A percentile compares a stretch with the other conserved stretches of the same genome.
Conservation (phyloP, 1,140 invertebrate genomes). For the Holotrichia oblita region DNA sequence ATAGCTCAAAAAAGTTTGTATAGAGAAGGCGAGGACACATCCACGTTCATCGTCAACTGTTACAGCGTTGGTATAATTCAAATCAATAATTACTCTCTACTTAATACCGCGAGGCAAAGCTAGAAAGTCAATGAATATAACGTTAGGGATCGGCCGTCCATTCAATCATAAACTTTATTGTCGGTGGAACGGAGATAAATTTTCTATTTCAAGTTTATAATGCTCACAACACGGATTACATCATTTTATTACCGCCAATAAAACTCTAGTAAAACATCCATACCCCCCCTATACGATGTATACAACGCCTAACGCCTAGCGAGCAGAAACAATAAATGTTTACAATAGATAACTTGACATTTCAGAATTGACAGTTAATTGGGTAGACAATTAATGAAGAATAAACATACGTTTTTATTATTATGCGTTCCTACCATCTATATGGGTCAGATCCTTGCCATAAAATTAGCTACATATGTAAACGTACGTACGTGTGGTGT, state of each 20-base stretch:
- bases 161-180: constrained; percentile 32
- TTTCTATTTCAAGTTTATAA: constrained; percentile 23
- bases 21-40: too few relatives aligned
- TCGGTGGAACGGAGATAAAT: not conserved
- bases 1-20: too few relatives aligned
- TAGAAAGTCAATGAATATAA: not conserved
- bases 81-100: constrained; percentile 3
- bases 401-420: constrained; percentile 12
- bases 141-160: not conserved
- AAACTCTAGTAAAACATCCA: constrained; percentile 18
- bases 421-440: not conserved
- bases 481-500: too few relatives aligned
- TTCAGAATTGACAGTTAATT: constrained; percentile 1
- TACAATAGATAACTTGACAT: constrained; percentile 5
- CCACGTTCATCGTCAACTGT: too few relatives aligned
- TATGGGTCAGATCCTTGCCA: not conserved
- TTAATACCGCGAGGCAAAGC: not conserved
- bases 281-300: constrained; percentile 1
- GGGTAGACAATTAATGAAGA: not conserved
- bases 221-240: constrained; percentile 21
- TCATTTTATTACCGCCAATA: constrained; percentile 32
- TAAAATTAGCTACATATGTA: not conserved
- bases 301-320: not conserved
- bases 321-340: constrained; percentile 19
- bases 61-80: not conserved